Evolutionary conservation across 2,888 invertebrate genomes (phyloP).

Genomic region (Chaitophorus viminalis): DNA sequence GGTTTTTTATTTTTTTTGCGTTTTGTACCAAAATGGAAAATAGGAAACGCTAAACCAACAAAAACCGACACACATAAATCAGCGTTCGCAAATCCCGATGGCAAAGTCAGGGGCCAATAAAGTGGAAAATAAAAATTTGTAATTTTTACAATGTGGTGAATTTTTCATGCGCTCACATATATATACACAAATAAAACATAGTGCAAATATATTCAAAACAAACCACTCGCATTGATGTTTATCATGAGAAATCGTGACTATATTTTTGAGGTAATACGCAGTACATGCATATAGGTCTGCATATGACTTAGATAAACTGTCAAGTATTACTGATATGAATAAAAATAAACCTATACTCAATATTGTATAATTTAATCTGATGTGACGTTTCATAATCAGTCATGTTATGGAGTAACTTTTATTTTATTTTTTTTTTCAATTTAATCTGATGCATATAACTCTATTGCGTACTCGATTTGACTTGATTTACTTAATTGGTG

Average conservation of each 20-base stretch:
- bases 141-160: slow-evolving; percentile 14
- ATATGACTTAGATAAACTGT: no score
- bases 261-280: no score
- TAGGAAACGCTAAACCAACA: slow-evolving; percentile 8
- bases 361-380: no score
- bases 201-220: background rate
- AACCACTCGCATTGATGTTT: background rate
- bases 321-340: background rate
- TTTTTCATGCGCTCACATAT: background rate
- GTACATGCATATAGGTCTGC: no score
- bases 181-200: background rate
- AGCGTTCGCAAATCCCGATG: slow-evolving; percentile 26
- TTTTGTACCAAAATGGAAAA: slow-evolving; percentile 44
- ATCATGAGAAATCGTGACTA: background rate
- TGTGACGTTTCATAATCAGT: background rate
- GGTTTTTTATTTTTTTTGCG: slow-evolving; percentile 26
- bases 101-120: slow-evolving; percentile 4
- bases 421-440: background rate
- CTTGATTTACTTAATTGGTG: background rate
- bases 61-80: slow-evolving; percentile 41
- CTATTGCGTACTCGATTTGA: background rate
- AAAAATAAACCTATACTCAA: no score
- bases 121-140: slow-evolving; percentile 40
- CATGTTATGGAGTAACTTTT: background rate
- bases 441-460: background rate